Evolutionary conservation across 2,797 vertebrate species (phyloP).

Genomic region (Gymnocypris eckloni): DNA sequence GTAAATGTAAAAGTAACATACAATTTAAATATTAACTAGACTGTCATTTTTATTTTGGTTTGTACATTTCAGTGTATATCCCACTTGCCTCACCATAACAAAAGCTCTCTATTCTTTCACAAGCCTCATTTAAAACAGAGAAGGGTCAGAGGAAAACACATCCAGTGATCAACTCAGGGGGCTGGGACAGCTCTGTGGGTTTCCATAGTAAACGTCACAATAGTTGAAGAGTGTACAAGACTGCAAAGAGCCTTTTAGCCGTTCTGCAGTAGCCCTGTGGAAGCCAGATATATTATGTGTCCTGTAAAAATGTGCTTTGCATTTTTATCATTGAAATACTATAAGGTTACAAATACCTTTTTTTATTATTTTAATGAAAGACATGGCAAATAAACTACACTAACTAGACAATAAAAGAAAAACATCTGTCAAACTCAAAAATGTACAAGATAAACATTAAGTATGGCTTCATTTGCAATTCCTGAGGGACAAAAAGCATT

Average conservation of each 20-base stretch:
- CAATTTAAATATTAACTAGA: constrained; percentile 20
- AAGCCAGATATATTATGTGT: not conserved
- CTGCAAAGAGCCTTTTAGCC: not conserved
- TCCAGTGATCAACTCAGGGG: constrained; percentile 47
- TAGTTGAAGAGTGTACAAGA: constrained; percentile 21
- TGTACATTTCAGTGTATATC: constrained; percentile 38
- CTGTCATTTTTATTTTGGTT: constrained; percentile 21
- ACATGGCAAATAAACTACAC: constrained; percentile 24
- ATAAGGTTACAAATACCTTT: constrained; percentile 13
- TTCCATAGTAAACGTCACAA: constrained; percentile 51
- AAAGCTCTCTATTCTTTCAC: constrained; percentile 40
- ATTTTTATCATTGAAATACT: constrained; percentile 11
- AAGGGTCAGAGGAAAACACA: constrained; percentile 45
- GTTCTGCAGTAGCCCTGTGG: constrained; percentile 1
- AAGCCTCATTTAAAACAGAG: constrained; percentile 33
- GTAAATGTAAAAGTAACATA: not conserved
- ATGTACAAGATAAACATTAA: constrained; percentile 16
- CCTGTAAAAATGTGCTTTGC: not conserved
- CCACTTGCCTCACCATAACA: constrained; percentile 24
- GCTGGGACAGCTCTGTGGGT: constrained; percentile 29
- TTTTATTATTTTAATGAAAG: not conserved
- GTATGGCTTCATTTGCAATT: constrained; percentile 51
- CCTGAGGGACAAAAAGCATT: constrained; percentile 51
- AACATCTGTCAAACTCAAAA: not conserved
- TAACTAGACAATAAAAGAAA: constrained; percentile 20